Evolutionary conservation across 1,140 invertebrate genomes (phyloP).

Genomic region (Lepidotrigona ventralis): DNA sequence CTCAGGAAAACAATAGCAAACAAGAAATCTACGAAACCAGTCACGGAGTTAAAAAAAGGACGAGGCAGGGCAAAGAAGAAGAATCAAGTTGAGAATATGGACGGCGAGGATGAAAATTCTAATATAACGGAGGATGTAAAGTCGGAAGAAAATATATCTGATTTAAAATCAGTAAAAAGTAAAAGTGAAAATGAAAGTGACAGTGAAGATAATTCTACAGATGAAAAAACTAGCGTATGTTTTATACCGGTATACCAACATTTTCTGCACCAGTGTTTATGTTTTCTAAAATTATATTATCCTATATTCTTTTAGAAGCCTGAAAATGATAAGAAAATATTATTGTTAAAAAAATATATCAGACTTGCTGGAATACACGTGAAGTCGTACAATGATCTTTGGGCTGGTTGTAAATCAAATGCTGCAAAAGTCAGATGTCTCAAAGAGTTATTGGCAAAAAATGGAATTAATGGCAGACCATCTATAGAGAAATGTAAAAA

Average conservation of each 20-base stretch:
- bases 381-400: constrained; percentile 68
- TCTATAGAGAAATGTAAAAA: constrained; percentile 73
- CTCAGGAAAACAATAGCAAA: constrained; percentile 52
- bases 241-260: neutral
- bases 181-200: constrained; percentile 52
- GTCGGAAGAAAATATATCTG: constrained; percentile 24
- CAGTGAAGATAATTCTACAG: constrained; percentile 41
- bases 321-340: constrained; percentile 57
- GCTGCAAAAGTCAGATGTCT: constrained; percentile 65
- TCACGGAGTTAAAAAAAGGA: constrained; percentile 36
- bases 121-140: constrained; percentile 14
- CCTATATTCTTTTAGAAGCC: constrained; percentile 38
- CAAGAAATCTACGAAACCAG: constrained; percentile 62
- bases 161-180: constrained; percentile 26
- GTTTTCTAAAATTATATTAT: neutral
- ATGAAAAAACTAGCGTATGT: constrained; percentile 52
- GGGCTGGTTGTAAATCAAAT: constrained; percentile 68
- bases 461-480: constrained; percentile 70
- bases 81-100: constrained; percentile 37
- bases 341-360: constrained; percentile 70
- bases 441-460: constrained; percentile 67
- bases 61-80: constrained; percentile 52
- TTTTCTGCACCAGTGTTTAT: constrained; percentile 3
- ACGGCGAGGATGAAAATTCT: constrained; percentile 34
- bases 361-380: constrained; percentile 69